These are phyloP conservation scores for Leucophenga montana DNA, from an alignment of 2,888 invertebrate species.

Conservation along the genomic window DNA sequence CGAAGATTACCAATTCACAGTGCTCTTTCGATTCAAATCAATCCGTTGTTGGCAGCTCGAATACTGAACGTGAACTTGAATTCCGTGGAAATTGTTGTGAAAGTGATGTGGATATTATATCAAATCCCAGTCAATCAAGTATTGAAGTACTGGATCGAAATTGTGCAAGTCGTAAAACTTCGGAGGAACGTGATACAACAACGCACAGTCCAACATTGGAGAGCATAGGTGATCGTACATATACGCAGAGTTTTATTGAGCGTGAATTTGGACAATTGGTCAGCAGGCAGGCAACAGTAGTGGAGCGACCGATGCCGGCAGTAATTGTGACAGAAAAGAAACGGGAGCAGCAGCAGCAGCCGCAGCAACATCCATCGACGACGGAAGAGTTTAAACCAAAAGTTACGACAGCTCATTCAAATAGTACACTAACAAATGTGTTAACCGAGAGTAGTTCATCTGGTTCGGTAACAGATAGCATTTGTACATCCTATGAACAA, in stretches of 20 bases:
- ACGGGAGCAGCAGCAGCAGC: background rate
- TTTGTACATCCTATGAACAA: conserved; percentile 77
- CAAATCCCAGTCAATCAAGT: conserved; percentile 82
- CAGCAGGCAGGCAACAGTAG: conserved; percentile 18
- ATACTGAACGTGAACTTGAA: conserved; percentile 67
- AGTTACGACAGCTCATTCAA: background rate
- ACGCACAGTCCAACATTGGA: conserved; percentile 73
- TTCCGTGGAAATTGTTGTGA: conserved; percentile 72
- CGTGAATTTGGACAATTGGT: conserved; percentile 50
- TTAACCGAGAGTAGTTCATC: conserved; percentile 79
- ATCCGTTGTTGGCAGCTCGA: conserved; percentile 72
- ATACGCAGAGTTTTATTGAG: conserved; percentile 57
- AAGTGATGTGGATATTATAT: conserved; percentile 82
- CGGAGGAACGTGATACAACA: conserved; percentile 75
- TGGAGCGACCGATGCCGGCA: background rate
- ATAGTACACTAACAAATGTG: conserved; percentile 53
- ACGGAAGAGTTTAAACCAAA: conserved; percentile 27
- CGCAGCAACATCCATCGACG: conserved; percentile 27
- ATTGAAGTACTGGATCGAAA: conserved; percentile 78
- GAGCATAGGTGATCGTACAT: conserved; percentile 72
- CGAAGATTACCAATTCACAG: conserved; percentile 71
- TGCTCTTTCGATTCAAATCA: conserved; percentile 73
- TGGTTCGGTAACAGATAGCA: conserved; percentile 78
- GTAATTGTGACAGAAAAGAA: background rate
- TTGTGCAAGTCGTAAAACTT: conserved; percentile 67